Conservation (phyloP, 1,140 invertebrate genomes). For the Patella vulgata region DNA sequence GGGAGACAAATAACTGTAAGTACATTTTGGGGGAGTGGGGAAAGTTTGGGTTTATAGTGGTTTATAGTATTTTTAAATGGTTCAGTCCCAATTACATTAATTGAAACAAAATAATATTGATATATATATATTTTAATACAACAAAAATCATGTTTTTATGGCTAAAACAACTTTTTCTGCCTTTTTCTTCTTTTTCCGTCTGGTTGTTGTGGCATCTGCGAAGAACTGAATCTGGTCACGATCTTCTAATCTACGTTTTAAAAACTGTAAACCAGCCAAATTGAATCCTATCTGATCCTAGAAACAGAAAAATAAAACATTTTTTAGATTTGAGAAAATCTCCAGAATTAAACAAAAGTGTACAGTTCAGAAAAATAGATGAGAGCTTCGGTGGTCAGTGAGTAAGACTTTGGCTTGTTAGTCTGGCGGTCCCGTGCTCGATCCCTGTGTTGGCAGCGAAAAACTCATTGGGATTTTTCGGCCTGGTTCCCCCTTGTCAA, state of each 20-base stretch:
- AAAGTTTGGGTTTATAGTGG: too few relatives aligned
- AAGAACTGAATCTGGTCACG: constrained; percentile 85
- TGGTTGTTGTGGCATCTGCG: constrained; percentile 77
- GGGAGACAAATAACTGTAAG: too few relatives aligned
- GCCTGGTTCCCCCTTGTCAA: too few relatives aligned
- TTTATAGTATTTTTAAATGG: too few relatives aligned
- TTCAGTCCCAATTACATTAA: too few relatives aligned
- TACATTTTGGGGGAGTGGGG: too few relatives aligned
- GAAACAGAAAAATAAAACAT: constrained; percentile 47
- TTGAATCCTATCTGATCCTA: constrained; percentile 90
- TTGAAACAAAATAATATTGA: too few relatives aligned
- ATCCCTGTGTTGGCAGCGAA: background rate
- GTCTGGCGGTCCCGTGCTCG: too few relatives aligned
- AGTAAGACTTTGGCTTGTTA: too few relatives aligned
- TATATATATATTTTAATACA: too few relatives aligned
- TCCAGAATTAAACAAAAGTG: background rate
- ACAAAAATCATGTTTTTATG: constrained; percentile 44
- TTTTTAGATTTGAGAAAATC: background rate
- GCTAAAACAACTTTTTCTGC: constrained; percentile 69
- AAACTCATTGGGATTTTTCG: too few relatives aligned
- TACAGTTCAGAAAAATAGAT: constrained; percentile 9
- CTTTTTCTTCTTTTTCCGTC: constrained; percentile 76
- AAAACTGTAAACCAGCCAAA: constrained; percentile 81
- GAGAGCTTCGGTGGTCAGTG: background rate
- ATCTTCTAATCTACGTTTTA: constrained; percentile 82